Percentiles rank a stretch among this genome's conserved stretches.
Evolutionary conservation across 1,140 invertebrate species (phyloP).

Genomic region (Plectus sambesii): DNA sequence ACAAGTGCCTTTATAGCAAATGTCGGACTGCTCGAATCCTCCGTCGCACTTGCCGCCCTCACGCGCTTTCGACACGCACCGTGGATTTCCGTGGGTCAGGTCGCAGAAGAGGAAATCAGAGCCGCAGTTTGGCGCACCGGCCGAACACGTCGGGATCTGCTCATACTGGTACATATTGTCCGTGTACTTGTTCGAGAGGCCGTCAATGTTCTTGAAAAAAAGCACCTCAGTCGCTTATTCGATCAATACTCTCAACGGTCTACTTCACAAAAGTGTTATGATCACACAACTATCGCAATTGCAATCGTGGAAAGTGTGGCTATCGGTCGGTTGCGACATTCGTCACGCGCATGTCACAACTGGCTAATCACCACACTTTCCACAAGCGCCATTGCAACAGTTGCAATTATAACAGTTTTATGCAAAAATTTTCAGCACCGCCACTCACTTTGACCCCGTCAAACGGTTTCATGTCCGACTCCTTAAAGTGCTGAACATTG

Average conservation of each 20-base stretch:
- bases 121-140: conserved; percentile 24
- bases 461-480: conserved; percentile 40
- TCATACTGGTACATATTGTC: conserved; percentile 42
- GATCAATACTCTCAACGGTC: too few species aligned
- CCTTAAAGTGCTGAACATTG: conserved; percentile 41
- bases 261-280: too few species aligned
- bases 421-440: too few species aligned
- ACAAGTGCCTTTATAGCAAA: conserved; percentile 34
- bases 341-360: too few species aligned
- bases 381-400: too few species aligned
- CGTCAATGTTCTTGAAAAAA: conserved; percentile 14
- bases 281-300: too few species aligned
- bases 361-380: too few species aligned
- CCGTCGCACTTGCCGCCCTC: conserved; percentile 27
- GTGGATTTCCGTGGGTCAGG: conserved; percentile 27
- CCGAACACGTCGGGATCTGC: conserved; percentile 32
- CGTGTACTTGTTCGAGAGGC: conserved; percentile 43
- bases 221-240: background rate
- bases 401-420: too few species aligned
- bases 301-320: too few species aligned
- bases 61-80: conserved; percentile 42
- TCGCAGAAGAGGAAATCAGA: conserved; percentile 43
- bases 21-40: conserved; percentile 41
- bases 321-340: too few species aligned
- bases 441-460: too few species aligned